Percentiles rank a stretch among this genome's conserved stretches.
Evolutionary conservation across 2,888 invertebrate species (phyloP).

Genomic region (Volucella bombylans): DNA sequence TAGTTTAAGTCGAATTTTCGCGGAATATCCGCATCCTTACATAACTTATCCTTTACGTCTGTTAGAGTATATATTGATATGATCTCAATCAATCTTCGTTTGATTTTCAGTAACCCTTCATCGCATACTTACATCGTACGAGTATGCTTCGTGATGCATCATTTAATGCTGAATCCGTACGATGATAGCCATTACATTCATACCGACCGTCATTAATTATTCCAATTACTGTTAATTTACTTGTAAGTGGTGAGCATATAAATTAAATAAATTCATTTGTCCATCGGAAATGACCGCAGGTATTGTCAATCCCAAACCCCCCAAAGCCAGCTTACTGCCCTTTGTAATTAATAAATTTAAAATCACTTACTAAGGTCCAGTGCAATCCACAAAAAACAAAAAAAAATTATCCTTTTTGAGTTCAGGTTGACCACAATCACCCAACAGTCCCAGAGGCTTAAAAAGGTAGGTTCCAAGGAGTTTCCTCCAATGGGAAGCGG

Average conservation of each 20-base stretch:
- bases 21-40: too few species aligned
- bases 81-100: too few species aligned
- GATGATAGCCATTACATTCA: conserved; percentile 4
- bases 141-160: too few species aligned
- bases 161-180: too few species aligned
- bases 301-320: background rate
- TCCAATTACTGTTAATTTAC: conserved; percentile 57
- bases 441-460: conserved; percentile 2
- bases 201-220: conserved; percentile 52
- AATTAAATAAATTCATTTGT: conserved; percentile 47
- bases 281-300: conserved; percentile 4
- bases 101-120: too few species aligned
- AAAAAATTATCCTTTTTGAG: background rate
- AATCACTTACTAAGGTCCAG: conserved; percentile 6
- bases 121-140: too few species aligned
- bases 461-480: conserved; percentile 21
- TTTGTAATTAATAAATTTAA: conserved; percentile 32
- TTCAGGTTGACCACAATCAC: conserved; percentile 1
- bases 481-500: conserved; percentile 53
- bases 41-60: too few species aligned
- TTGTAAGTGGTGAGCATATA: conserved; percentile 38
- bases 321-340: background rate
- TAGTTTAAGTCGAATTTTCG: too few species aligned
- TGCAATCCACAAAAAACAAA: background rate
- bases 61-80: too few species aligned